A percentile compares a stretch with the other conserved stretches of the same genome.
Evolutionary conservation across 2,797 vertebrate species (phyloP).

Genomic region (Xenops minutus): DNA sequence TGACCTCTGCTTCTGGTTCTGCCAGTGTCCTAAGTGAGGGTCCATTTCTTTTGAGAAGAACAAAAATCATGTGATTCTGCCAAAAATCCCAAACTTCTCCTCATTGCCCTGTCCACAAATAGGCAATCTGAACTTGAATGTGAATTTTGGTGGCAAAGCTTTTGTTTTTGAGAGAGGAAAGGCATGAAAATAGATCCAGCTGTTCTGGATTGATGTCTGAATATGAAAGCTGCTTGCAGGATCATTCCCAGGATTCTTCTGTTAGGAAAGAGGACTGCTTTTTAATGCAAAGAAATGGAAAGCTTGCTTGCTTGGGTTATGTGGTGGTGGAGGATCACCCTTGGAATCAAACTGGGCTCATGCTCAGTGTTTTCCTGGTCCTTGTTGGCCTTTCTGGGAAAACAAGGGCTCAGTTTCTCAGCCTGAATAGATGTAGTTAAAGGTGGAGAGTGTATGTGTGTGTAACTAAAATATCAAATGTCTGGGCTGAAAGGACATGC

Average conservation of each 20-base stretch:
- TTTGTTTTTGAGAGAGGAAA: conserved; percentile 37
- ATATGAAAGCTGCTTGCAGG: conserved; percentile 28
- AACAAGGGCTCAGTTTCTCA: conserved; percentile 8
- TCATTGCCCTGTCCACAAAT: conserved; percentile 46
- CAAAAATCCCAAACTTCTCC: background rate
- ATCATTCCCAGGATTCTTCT: conserved; percentile 33
- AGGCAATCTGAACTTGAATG: conserved; percentile 59
- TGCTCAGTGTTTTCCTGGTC: background rate
- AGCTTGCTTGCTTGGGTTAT: conserved; percentile 31
- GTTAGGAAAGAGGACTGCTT: background rate
- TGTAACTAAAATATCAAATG: background rate
- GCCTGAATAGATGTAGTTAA: conserved; percentile 21
- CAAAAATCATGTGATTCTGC: conserved; percentile 45
- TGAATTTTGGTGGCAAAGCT: conserved; percentile 57
- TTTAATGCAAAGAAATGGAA: conserved; percentile 3
- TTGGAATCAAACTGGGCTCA: background rate
- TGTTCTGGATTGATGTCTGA: background rate
- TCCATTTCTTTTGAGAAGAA: conserved; percentile 54
- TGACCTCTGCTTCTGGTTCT: conserved; percentile 47
- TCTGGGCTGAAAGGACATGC: conserved; percentile 12
- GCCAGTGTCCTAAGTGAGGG: conserved; percentile 32
- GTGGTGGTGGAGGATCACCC: conserved; percentile 16
- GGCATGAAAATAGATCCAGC: background rate
- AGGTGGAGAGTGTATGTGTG: conserved; percentile 9
- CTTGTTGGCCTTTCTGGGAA: background rate